A percentile compares a stretch with the other conserved stretches of the same genome.
Conservation (phyloP, 2,888 invertebrate species). For the Drosophila melanosoma region DNA sequence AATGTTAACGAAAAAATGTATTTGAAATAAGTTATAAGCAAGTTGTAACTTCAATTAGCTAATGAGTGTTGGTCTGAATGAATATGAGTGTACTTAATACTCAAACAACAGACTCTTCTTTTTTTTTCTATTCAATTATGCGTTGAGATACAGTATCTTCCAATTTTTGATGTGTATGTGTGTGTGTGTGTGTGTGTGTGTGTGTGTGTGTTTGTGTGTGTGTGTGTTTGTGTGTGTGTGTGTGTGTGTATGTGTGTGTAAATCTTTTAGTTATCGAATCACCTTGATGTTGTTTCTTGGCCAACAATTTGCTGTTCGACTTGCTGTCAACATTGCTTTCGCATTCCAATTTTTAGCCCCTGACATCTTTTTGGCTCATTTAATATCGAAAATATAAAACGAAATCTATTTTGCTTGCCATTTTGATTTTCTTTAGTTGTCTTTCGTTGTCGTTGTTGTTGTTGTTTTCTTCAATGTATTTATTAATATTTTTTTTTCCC, state of each 20-base stretch:
- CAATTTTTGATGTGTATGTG: background rate
- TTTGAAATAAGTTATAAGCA: background rate
- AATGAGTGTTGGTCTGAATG: background rate
- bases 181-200: background rate
- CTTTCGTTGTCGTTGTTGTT: constrained; percentile 3
- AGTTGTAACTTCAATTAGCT: background rate
- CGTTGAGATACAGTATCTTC: constrained; percentile 3
- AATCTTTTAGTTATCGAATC: constrained; percentile 31
- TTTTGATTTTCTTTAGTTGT: constrained; percentile 12
- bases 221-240: background rate
- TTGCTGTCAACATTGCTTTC: constrained; percentile 58
- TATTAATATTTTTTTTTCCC: constrained; percentile 45
- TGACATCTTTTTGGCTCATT: constrained; percentile 66
- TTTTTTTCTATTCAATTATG: background rate
- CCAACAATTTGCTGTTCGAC: constrained; percentile 26
- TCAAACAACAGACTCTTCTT: background rate
- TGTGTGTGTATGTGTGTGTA: background rate
- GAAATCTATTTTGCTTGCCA: constrained; percentile 44
- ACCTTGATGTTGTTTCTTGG: constrained; percentile 39
- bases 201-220: background rate
- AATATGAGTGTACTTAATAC: background rate
- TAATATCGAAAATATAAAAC: constrained; percentile 47
- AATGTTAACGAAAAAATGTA: background rate
- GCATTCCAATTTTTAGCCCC: constrained; percentile 65
- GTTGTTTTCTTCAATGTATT: constrained; percentile 39